These are phyloP conservation scores for Acanthosepion lycidas DNA, from an alignment of 2,888 invertebrate species.

Conservation along the genomic window DNA sequence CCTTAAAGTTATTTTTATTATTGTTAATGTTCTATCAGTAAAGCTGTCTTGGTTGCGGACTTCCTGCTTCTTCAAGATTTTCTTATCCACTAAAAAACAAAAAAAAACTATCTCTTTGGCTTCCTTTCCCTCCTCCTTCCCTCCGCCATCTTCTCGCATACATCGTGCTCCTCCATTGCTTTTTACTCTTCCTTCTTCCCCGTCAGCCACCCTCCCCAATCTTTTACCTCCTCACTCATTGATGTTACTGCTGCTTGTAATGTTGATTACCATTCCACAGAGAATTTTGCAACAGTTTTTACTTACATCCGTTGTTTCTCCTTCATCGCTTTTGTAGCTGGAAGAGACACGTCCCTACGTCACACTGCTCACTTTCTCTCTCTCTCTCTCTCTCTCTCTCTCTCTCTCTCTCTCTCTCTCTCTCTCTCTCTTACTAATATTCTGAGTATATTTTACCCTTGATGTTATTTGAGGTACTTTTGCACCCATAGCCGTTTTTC, in stretches of 20 bases:
- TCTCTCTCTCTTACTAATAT: neutral
- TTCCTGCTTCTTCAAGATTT: neutral
- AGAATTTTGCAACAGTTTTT: neutral
- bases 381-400: neutral
- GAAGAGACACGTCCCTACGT: neutral
- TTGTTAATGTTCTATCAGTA: neutral
- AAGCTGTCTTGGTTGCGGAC: neutral
- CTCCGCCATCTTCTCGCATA: neutral
- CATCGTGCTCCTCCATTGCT: neutral
- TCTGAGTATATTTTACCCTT: neutral
- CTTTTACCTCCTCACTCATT: neutral
- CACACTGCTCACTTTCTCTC: neutral
- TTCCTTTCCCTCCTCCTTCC: neutral
- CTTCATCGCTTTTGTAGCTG: neutral
- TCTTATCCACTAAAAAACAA: neutral
- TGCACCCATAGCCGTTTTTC: neutral
- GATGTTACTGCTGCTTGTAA: neutral
- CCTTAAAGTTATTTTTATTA: too few relatives aligned
- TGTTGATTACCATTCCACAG: neutral
- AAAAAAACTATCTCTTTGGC: neutral
- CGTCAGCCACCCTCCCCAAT: neutral
- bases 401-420: neutral
- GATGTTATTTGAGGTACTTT: neutral
- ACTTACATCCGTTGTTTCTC: neutral
- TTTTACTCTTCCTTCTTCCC: neutral